Percentiles rank a stretch among this genome's conserved stretches.
phyloP scores from a whole-genome alignment of 2,113 vertebrate genomes.

The Mobula birostris region DNA sequence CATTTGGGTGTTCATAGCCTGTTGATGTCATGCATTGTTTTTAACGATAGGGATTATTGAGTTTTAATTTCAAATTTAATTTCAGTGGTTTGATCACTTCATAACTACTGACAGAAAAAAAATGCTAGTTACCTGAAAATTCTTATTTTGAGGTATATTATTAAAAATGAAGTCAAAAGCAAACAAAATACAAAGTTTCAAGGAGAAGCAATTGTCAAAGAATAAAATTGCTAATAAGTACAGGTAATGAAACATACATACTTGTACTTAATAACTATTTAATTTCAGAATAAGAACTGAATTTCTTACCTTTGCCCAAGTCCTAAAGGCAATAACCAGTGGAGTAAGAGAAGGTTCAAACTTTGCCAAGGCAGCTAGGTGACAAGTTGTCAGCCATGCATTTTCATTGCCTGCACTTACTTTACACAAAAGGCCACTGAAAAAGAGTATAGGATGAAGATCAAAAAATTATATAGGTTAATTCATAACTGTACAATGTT shows the following conservation, averaged over 20 bases:
- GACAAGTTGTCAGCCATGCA: constrained; percentile 74
- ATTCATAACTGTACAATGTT: neutral
- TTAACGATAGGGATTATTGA: neutral
- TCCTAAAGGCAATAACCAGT: constrained; percentile 72
- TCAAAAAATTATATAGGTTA: neutral
- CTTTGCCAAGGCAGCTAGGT: constrained; percentile 65
- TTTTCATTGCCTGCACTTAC: constrained; percentile 89
- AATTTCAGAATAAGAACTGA: neutral
- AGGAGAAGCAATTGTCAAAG: constrained; percentile 10
- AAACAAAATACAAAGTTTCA: neutral
- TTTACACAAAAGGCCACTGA: constrained; percentile 82
- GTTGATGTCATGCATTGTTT: neutral
- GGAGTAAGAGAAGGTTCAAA: constrained; percentile 61
- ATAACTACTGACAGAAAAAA: neutral
- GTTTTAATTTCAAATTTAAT: neutral
- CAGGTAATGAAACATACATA: neutral
- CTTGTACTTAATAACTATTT: neutral
- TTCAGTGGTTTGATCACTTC: neutral
- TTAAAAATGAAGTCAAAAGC: neutral
- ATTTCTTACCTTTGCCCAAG: constrained; percentile 75
- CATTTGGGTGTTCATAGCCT: too few species aligned
- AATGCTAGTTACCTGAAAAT: neutral
- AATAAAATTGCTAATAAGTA: neutral
- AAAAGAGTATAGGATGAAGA: constrained; percentile 40
- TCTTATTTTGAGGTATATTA: neutral